phyloP scores from a whole-genome alignment of 2,113 vertebrate species.

The Cephalopterus ornatus region DNA sequence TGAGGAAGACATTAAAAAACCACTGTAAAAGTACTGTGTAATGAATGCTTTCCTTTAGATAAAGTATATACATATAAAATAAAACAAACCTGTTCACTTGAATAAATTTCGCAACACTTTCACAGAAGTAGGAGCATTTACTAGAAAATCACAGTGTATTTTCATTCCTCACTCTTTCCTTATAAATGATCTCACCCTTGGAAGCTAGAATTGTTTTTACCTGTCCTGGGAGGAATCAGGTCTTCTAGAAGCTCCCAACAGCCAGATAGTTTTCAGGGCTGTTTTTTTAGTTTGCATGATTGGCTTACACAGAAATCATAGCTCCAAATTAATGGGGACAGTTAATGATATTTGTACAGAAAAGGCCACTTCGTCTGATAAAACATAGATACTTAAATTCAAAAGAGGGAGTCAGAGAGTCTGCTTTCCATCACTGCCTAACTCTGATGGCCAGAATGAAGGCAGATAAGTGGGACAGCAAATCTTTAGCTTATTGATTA shows the following conservation, averaged over 20 bases:
- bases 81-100: neutral
- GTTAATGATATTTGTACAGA: conserved; percentile 2
- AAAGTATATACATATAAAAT: neutral
- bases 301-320: neutral
- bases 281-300: neutral
- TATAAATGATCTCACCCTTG: neutral
- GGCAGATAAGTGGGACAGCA: conserved; percentile 25
- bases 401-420: conserved; percentile 6
- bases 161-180: neutral
- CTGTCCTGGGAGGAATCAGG: neutral
- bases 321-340: neutral
- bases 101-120: neutral
- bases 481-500: conserved; percentile 58
- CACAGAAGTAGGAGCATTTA: neutral
- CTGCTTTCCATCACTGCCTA: conserved; percentile 24
- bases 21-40: neutral
- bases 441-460: neutral
- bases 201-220: neutral
- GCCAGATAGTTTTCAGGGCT: neutral
- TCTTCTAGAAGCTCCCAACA: neutral
- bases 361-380: neutral
- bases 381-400: neutral
- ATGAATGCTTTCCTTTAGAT: neutral
- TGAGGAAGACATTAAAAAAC: neutral
- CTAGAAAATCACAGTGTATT: neutral